These are phyloP conservation scores for Eubasilissa regina DNA, from an alignment of 1,140 invertebrate species.

Conservation along the genomic window DNA sequence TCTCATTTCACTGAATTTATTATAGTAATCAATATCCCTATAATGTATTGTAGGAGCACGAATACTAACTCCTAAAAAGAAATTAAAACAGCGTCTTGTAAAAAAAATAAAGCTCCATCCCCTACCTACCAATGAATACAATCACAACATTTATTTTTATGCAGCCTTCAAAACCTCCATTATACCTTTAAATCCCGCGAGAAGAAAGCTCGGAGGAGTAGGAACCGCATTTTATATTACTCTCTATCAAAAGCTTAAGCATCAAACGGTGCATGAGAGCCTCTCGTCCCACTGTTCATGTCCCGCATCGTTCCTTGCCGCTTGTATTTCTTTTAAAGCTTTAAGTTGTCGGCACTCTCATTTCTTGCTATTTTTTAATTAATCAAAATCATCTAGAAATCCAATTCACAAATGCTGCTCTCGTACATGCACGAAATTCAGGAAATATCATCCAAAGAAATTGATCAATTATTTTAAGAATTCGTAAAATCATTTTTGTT, in stretches of 20 bases:
- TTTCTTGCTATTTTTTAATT: background rate
- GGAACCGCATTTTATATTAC: constrained; percentile 34
- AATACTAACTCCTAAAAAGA: too few species aligned
- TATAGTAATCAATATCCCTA: too few species aligned
- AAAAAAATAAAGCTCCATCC: background rate
- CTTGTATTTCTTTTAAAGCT: constrained; percentile 10
- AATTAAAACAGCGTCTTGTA: background rate
- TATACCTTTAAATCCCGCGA: background rate
- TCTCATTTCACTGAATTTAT: too few species aligned
- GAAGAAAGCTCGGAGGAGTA: constrained; percentile 5
- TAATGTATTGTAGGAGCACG: too few species aligned
- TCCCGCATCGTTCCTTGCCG: constrained; percentile 8
- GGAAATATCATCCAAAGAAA: too few species aligned
- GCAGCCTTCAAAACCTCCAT: constrained; percentile 2
- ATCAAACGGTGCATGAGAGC: constrained; percentile 45
- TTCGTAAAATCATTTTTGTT: too few species aligned
- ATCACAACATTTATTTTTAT: constrained; percentile 3
- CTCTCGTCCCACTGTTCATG: constrained; percentile 26
- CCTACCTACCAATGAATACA: background rate
- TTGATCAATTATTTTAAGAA: too few species aligned
- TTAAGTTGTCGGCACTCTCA: background rate
- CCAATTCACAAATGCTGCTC: too few species aligned
- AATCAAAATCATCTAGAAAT: too few species aligned
- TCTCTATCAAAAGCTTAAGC: constrained; percentile 45
- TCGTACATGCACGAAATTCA: too few species aligned